Percentiles rank a stretch among this genome's conserved stretches.
Evolutionary conservation across 2,113 vertebrate genomes (phyloP).

Genomic region (Lepus americanus): DNA sequence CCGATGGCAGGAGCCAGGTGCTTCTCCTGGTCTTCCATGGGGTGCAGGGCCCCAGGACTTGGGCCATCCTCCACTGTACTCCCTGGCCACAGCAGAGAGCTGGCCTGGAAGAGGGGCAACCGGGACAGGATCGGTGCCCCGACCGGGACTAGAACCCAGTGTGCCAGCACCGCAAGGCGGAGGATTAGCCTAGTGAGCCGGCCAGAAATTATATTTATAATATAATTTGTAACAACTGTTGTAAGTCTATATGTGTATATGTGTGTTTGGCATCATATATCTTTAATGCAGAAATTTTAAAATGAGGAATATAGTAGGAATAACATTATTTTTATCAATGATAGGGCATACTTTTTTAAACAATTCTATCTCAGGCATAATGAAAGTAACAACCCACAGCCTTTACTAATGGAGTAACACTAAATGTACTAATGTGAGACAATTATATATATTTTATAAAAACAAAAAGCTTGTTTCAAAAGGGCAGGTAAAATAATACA

Average conservation of each 20-base stretch:
- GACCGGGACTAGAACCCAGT: too few species aligned
- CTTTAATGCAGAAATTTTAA: background rate
- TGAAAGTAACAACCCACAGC: too few species aligned
- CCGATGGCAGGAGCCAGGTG: too few species aligned
- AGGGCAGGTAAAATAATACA: background rate
- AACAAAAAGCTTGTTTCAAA: slow-evolving; percentile 13
- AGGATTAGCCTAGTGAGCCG: too few species aligned
- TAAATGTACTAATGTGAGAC: background rate
- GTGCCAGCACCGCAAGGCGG: too few species aligned
- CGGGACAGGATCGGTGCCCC: too few species aligned
- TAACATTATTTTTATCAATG: background rate
- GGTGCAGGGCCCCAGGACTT: too few species aligned
- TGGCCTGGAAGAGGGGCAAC: too few species aligned
- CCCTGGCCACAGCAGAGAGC: too few species aligned
- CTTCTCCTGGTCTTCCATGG: too few species aligned
- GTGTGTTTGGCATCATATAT: background rate
- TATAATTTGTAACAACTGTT: too few species aligned
- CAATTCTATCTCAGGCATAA: background rate
- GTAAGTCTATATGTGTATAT: background rate
- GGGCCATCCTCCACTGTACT: too few species aligned
- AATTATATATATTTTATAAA: background rate
- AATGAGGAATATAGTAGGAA: background rate
- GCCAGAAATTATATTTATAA: background rate
- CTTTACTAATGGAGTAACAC: background rate
- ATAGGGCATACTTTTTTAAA: background rate